phyloP scores from a whole-genome alignment of 2,113 vertebrate genomes.

The Vulpes vulpes region DNA sequence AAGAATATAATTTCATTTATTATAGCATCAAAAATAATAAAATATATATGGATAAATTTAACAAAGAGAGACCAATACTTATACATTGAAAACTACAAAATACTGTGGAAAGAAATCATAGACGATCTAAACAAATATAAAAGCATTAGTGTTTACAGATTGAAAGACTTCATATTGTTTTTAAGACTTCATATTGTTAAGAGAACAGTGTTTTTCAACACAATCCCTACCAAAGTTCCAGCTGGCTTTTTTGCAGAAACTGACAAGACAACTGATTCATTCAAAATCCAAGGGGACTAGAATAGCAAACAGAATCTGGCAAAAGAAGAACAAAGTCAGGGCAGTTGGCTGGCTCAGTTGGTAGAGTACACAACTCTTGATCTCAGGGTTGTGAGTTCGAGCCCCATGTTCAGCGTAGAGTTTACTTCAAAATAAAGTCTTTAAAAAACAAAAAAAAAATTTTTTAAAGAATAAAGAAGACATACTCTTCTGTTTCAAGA shows the following conservation, averaged over 20 bases:
- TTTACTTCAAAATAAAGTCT: neutral
- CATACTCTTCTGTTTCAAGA: neutral
- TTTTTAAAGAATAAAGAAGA: neutral
- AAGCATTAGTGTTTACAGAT: neutral
- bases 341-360: neutral
- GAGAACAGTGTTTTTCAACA: neutral
- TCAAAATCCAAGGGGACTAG: neutral
- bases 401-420: neutral
- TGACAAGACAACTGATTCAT: conserved; percentile 3
- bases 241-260: neutral
- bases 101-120: neutral
- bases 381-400: neutral
- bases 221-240: neutral
- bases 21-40: conserved; percentile 33
- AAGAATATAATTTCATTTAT: conserved; percentile 41
- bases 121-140: neutral
- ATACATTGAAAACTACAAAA: neutral
- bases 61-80: neutral
- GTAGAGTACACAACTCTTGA: neutral
- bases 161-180: neutral
- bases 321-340: neutral
- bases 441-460: neutral
- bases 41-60: neutral
- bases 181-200: neutral
- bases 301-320: neutral